phyloP scores from a whole-genome alignment of 53 echinoderm and acorn worm genomes.

The Stichopus horrens region DNA sequence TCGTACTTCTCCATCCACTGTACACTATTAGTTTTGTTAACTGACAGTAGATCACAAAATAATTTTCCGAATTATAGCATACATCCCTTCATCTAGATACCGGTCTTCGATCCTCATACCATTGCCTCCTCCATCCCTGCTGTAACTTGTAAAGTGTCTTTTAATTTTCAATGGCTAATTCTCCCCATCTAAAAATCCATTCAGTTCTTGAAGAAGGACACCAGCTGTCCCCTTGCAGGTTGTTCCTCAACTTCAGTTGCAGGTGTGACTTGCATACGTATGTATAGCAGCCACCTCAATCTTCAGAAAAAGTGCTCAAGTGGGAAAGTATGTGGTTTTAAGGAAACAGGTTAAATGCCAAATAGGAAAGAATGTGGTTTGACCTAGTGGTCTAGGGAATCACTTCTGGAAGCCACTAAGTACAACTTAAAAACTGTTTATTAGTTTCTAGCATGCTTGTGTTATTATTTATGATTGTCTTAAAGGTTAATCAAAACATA shows the following conservation, averaged over 20 bases:
- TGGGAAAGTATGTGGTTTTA: conserved; percentile 9
- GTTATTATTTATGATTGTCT: conserved; percentile 5
- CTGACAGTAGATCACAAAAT: no score
- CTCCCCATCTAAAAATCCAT: no score
- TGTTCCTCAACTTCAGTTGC: neutral
- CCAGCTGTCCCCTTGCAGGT: neutral
- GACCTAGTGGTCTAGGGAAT: conserved; percentile 11
- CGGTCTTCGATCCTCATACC: no score
- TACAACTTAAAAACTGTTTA: conserved; percentile 8
- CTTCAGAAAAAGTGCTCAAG: neutral
- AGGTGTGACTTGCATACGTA: neutral
- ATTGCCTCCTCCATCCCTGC: no score
- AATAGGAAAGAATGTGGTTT: conserved; percentile 25
- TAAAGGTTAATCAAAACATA: neutral
- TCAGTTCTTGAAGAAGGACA: no score
- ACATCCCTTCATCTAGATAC: no score
- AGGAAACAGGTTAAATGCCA: conserved; percentile 5
- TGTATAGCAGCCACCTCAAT: neutral
- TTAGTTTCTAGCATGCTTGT: conserved; percentile 6
- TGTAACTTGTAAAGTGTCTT: no score
- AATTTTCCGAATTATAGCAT: no score
- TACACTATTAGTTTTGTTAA: no score
- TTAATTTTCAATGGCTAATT: no score
- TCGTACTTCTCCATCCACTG: no score
- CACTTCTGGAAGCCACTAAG: conserved; percentile 34